Evolutionary conservation across 2,888 invertebrate genomes (phyloP), one percentile per base, ranked within the genome.

Genomic region (Perizoma flavofasciatum): DNA sequence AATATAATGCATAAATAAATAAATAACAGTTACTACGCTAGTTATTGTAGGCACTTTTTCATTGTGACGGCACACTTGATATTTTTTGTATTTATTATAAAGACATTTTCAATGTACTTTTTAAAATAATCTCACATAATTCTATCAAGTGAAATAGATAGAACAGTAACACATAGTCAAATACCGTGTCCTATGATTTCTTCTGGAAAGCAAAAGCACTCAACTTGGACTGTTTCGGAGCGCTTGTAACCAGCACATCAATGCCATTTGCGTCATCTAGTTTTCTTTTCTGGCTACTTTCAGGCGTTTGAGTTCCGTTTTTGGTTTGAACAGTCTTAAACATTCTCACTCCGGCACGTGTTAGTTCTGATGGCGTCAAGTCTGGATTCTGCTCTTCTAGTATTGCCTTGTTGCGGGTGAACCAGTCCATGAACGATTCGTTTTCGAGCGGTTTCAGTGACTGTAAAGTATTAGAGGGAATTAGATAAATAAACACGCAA

Each of bases 381-480:
- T 93, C 93, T 0, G 94, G 93, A 71, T 93, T 87, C 70, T 94
- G 92, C 47, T 84, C 83, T 70, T 94, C 92, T n/a, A 95, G 75
- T 8, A 78, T 70, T 4, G 86, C 69, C 74, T 94, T 94, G 73
- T 94, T 93, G 59, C 93, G 90, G 0, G 89, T 83, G 66, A 93
- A 94, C 95, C 95, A 95, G 39, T 90, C 88, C 32, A 93, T 82
- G 72, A 95, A 95, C 5, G 92, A 87, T 76, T 93, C 93, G n/a
- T 87, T 88, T 37, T 82, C 82, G 0, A 78, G 64, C 0, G 88
- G 85, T 68, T 84, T 83, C 40, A 83, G 62, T 5, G 83, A 81
- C 92, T 92, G 82, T 1, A 61, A 53, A 9, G 5, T 5, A 44
- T 5, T 6, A 7, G 3, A 37, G 5, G 37, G 7, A 37, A 22